Percentiles rank a stretch among this genome's conserved stretches.
These are phyloP conservation scores for Erythrolamprus reginae DNA, from an alignment of 2,113 vertebrate genomes.

Conservation along the genomic window DNA sequence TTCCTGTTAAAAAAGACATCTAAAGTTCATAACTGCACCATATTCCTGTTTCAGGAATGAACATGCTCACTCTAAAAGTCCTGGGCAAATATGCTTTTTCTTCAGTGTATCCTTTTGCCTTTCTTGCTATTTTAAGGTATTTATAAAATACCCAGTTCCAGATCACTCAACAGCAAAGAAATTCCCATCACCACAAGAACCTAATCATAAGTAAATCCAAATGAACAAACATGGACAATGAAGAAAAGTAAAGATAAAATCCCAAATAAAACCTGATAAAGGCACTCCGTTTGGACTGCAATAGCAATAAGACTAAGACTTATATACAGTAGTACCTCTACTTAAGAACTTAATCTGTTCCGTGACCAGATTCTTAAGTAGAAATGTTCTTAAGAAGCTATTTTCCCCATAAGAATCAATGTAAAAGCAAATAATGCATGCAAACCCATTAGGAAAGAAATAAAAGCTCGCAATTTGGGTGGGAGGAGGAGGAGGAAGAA, in stretches of 20 bases:
- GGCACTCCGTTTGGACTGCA: neutral
- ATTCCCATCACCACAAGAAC: neutral
- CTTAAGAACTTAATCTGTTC: too few relatives aligned
- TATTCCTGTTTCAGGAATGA: neutral
- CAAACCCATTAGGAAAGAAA: too few relatives aligned
- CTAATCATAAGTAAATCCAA: neutral
- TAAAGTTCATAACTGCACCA: neutral
- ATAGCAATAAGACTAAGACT: too few relatives aligned
- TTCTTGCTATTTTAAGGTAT: neutral
- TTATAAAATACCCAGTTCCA: neutral
- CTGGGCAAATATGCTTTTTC: neutral
- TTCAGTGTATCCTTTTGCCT: neutral
- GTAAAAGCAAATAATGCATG: too few relatives aligned
- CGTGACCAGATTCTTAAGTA: too few relatives aligned
- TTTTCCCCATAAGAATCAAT: too few relatives aligned
- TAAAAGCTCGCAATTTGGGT: too few relatives aligned
- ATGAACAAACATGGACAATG: neutral
- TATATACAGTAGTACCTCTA: too few relatives aligned
- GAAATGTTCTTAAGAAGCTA: too few relatives aligned
- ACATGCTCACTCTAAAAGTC: neutral
- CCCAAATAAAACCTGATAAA: neutral
- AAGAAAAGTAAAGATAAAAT: neutral
- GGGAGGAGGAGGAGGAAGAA: too few relatives aligned
- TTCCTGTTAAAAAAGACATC: neutral
- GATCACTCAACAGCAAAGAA: neutral